phyloP scores from a whole-genome alignment of 2,113 vertebrate genomes.

The Chitala chitala region DNA sequence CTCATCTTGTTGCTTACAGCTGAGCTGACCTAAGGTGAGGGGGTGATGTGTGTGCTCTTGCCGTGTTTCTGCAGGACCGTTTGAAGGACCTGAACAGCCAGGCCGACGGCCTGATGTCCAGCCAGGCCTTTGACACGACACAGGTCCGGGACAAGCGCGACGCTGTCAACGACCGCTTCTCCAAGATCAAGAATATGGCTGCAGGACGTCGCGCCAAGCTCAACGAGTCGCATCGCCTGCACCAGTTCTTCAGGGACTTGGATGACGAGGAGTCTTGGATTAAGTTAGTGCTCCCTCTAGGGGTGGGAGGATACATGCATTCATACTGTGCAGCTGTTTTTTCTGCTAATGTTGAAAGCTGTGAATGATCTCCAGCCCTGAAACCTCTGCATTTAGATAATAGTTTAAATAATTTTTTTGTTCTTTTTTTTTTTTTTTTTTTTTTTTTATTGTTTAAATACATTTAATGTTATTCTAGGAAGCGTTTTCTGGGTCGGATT shows the following conservation, averaged over 20 bases:
- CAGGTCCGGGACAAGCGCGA: constrained; percentile 91
- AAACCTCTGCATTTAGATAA: not conserved
- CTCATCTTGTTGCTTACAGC: not conserved
- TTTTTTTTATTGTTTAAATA: too few relatives aligned
- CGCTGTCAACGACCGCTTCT: constrained; percentile 82
- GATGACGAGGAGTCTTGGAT: constrained; percentile 98
- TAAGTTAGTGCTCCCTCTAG: constrained; percentile 70
- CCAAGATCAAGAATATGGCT: constrained; percentile 88
- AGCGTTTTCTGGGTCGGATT: too few relatives aligned
- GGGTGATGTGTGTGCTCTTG: not conserved
- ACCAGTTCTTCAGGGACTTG: constrained; percentile 98
- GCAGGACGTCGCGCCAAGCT: constrained; percentile 75
- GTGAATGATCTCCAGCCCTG: too few relatives aligned
- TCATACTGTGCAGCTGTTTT: not conserved
- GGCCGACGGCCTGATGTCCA: constrained; percentile 92
- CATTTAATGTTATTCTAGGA: too few relatives aligned
- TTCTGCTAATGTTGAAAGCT: too few relatives aligned
- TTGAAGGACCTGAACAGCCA: constrained; percentile 95
- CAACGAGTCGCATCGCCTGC: constrained; percentile 91
- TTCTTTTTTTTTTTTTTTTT: too few relatives aligned
- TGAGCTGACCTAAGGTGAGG: not conserved
- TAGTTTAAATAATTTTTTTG: not conserved
- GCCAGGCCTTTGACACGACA: constrained; percentile 89
- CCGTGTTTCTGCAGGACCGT: constrained; percentile 72
- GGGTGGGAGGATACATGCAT: not conserved